Base-by-base conservation (phyloP, 2,888 invertebrate genomes). In the Catonia carolina region DNA sequence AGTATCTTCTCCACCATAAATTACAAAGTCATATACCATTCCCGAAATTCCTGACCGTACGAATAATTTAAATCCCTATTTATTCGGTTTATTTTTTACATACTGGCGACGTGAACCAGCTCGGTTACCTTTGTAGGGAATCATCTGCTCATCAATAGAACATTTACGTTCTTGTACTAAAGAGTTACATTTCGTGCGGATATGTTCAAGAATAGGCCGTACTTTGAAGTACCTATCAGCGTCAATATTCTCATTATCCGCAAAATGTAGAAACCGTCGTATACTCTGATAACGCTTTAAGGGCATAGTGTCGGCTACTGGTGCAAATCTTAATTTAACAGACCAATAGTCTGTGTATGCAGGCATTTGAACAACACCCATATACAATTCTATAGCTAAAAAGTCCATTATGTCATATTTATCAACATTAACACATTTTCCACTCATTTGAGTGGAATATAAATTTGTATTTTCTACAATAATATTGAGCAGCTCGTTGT, bases 61-160 rank as follows among this genome's bases (percentile, higher is more conserved):
- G 61, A 66, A 68, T 35, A 68, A 66, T 64, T 71, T 71, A 33
- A 68, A 68, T 1, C 71, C 70, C 69, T 69, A 72, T 31, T 70
- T 69, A 8, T 60, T 64, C 1, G 70, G 70, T 53, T 70, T 72
- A 3, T 68, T 66, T 49, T 66, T 66, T 41, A 68, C 67, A 45
- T 70, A 72, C 39, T 72, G 70, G 1, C 61, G 53, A 14, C 68
- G 53, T 6, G 58, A 66, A 1, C 69, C 70, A 1, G 70, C 69
- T 60, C 66, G 70, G 1, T 33, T 64, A 0, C 69, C 69, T 57
- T 70, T 70, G 58, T 70, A 69, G 10, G 67, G 66, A 5, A 70
- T 61, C 66, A 70, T 68, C 67, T 69, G 68, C 60, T 70, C 68
- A 59, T 69, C 70, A 1, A 70, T 61, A 31, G 64, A 64, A 55